Percentiles rank a stretch among this genome's conserved stretches.
phyloP scores from a whole-genome alignment of 2,888 invertebrate species.

The Aradus depressus region DNA sequence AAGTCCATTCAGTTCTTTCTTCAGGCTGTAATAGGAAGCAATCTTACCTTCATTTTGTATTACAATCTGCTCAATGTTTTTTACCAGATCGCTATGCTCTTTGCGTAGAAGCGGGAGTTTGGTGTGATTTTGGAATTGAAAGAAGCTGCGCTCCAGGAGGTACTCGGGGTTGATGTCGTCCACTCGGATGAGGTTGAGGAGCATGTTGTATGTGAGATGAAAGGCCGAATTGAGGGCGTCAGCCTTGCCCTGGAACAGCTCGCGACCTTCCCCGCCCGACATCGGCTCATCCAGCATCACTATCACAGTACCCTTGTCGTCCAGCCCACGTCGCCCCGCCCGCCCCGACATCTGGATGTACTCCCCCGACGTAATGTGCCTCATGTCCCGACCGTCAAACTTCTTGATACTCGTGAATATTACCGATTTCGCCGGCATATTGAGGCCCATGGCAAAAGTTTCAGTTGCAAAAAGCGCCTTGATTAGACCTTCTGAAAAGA shows the following conservation, averaged over 20 bases:
- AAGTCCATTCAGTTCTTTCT: constrained; percentile 65
- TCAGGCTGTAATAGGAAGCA: constrained; percentile 55
- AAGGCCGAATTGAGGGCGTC: constrained; percentile 98
- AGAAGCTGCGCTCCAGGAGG: constrained; percentile 96
- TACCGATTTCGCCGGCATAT: constrained; percentile 99
- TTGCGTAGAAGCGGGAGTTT: constrained; percentile 77
- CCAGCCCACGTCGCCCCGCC: constrained; percentile 91
- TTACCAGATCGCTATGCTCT: constrained; percentile 45
- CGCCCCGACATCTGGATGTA: constrained; percentile 99
- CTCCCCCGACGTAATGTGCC: constrained; percentile 88
- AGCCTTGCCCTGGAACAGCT: constrained; percentile 77
- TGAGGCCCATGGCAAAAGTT: constrained; percentile 99
- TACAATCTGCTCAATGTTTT: constrained; percentile 12
- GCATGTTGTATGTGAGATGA: constrained; percentile 99
- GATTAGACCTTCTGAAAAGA: constrained; percentile 94
- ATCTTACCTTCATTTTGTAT: constrained; percentile 16
- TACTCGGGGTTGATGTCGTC: constrained; percentile 99
- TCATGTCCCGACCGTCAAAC: constrained; percentile 90
- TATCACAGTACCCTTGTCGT: constrained; percentile 94
- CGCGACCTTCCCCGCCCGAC: constrained; percentile 54
- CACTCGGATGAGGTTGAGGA: constrained; percentile 85
- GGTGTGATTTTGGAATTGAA: constrained; percentile 97
- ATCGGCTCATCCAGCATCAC: constrained; percentile 97
- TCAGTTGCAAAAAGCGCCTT: constrained; percentile 99
- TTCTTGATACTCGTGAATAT: constrained; percentile 91